Evolutionary conservation across 1,140 invertebrate genomes (phyloP), one percentile per base, ranked within the genome.

Genomic region (Psilanteris sp.): DNA sequence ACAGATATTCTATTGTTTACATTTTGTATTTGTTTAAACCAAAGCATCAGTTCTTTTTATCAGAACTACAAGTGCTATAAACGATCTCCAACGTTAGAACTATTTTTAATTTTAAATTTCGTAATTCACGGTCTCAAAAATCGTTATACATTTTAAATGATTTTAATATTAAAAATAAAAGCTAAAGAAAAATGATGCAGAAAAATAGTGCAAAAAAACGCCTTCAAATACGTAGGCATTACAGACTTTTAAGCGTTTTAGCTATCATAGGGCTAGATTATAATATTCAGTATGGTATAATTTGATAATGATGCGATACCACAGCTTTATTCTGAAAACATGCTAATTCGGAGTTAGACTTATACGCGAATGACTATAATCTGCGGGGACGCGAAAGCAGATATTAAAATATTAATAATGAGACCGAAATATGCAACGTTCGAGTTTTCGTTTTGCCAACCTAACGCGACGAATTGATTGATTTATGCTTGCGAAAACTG

Each of bases 291-390:
- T 66, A 50, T 52, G 77, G 71, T 77, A 86, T 88, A 88, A 88
- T 87, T 87, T 73, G 85, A 85, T 87, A 88, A 87, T 88, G 82
- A 87, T 81, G 83, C 64, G 78, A 81, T 77, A 62, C 77, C 76
- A 79, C 39, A 57, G 78, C 75, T 82, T 83, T 85, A n/a, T n/a
- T n/a, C n/a, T 83, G 24, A 81, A 84, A 83, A 83, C 74, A 87
- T 88, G 84, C 85, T 88, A 88, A 87, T 88, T 75, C 55, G 41
- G 73, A 59, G 68, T 83, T 86, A 84, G 84, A 83, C 79, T 81
- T 80, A 83, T 80, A 61, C 55, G 18, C 22, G 75, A 79, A 88
- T 87, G 66, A 84, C 87, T 87, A 88, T 87, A 87, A 88, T 88
- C 75, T 82, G 46, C 22, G 66, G 39, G 59, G 39, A 26, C 57